Base-by-base conservation (phyloP, 2,888 invertebrate species). In the Drosophila seclusa region DNA sequence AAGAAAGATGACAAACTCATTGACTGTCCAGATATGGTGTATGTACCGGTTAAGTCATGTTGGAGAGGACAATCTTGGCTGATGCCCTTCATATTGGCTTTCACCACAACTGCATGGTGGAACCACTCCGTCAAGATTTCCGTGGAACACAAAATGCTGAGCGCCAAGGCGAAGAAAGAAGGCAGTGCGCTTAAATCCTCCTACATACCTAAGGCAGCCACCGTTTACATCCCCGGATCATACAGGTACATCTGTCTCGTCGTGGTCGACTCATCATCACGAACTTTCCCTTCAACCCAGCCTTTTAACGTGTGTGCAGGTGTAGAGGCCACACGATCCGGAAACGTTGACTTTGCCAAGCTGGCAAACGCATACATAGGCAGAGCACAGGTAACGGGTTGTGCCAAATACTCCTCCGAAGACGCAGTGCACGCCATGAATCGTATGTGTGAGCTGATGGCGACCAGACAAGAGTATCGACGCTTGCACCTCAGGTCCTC, bases 1-100 rank as follows among this genome's bases (percentile, higher is more conserved):
- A 29, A 29, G 29, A 29, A 29, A 29, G 29, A 29, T 1, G 29
- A 29, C 29, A 29, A 29, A 29, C 29, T 29, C 29, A 29, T 29
- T 29, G 29, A 29, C 29, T n/a, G n/a, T n/a, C n/a, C 6, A n/a
- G 42, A 42, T n/a, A 42, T 42, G 42, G 42, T 42, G n/a, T 42
- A 42, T 42, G 10, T 42, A 42, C 42, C 42, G 7, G 42, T 42
- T 6, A 42, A 42, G 13, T 42, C 42, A 6, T 42, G 21, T n/a
- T 42, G 42, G 42, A 18, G 42, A 6, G 42, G 42, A n/a, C 42
- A 42, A 42, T 42, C 42, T n/a, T 42, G 42, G 42, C 42, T 42
- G 3, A 42, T 42, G 42, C 42, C 42, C 4, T 42, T 21, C 10
- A 21, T 21, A 42, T n/a, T 42, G n/a, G 18, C 42, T 6, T 42